Percentiles rank a stretch among this genome's conserved stretches.
phyloP scores from a whole-genome alignment of 2,797 vertebrate species.

The Phalanger gymnotis region DNA sequence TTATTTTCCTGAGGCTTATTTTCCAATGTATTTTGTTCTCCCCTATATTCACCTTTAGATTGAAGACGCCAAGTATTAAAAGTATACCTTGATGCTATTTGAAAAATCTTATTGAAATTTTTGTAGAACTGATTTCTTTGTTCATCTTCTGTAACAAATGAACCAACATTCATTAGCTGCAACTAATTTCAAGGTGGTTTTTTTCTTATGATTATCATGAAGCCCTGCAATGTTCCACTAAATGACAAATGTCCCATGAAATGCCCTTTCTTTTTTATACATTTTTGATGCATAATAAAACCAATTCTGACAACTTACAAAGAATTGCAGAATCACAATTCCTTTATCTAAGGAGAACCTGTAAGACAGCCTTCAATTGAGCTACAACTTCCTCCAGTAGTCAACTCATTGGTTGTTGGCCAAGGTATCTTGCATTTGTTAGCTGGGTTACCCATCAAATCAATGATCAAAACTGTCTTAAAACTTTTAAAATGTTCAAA shows the following conservation, averaged over 20 bases:
- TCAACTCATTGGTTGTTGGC: neutral
- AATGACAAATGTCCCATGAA: neutral
- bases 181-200: neutral
- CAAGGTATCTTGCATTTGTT: too few relatives aligned
- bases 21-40: neutral
- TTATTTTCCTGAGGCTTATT: neutral
- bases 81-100: neutral
- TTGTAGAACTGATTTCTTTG: neutral
- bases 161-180: neutral
- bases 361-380: too few relatives aligned
- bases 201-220: neutral
- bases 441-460: too few relatives aligned
- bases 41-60: neutral
- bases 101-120: neutral
- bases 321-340: neutral
- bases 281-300: neutral
- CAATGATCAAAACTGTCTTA: too few relatives aligned
- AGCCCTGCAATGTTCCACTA: neutral
- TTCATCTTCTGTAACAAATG: neutral
- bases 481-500: too few relatives aligned
- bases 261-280: neutral
- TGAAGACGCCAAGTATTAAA: neutral
- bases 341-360: neutral
- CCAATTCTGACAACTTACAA: neutral
- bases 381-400: neutral